phyloP scores from a whole-genome alignment of 2,113 vertebrate species.

The Serilophus lunatus region DNA sequence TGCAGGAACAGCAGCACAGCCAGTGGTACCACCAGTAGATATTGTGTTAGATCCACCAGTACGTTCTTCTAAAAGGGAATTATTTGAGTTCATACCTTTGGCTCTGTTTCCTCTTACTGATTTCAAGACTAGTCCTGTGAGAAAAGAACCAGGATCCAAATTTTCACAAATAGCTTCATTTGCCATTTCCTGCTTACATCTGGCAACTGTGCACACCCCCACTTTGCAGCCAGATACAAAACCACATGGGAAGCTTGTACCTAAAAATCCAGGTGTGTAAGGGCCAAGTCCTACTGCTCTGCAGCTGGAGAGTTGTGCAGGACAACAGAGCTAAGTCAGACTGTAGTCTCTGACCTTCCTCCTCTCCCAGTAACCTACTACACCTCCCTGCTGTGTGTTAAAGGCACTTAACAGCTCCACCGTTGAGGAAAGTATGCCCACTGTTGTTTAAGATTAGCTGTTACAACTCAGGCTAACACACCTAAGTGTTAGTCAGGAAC shows the following conservation, averaged over 20 bases:
- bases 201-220: neutral
- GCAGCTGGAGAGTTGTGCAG: neutral
- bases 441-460: neutral
- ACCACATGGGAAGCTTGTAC: neutral
- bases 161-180: neutral
- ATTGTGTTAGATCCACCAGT: fast-evolving
- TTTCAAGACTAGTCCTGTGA: neutral
- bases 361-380: neutral
- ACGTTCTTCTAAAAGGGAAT: neutral
- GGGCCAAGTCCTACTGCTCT: neutral
- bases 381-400: fast-evolving
- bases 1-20: neutral
- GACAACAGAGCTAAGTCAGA: neutral
- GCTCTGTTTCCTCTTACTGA: neutral
- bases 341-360: neutral
- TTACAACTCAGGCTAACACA: neutral
- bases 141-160: neutral
- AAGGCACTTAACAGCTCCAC: neutral
- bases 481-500: neutral
- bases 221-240: neutral
- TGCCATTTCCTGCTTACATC: neutral
- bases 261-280: neutral
- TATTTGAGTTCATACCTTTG: neutral
- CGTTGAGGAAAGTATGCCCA: neutral
- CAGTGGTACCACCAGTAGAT: neutral